Evolutionary conservation across 2,113 vertebrate genomes (phyloP).

Genomic region (Cryptomyrus ogoouensis): DNA sequence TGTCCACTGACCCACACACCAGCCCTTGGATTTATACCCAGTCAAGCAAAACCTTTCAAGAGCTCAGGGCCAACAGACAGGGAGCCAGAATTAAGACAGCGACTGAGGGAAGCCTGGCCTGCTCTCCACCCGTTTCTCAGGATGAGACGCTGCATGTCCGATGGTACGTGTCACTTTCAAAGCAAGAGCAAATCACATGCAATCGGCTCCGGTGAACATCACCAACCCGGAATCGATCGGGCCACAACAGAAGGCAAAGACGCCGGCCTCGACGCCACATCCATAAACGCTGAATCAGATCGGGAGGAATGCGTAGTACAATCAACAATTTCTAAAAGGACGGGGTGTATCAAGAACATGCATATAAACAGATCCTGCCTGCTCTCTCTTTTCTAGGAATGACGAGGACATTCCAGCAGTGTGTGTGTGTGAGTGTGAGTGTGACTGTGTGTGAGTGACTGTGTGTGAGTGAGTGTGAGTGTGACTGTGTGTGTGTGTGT

Average conservation of each 20-base stretch:
- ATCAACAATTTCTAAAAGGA: not conserved
- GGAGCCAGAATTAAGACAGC: not conserved
- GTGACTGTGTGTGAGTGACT: not conserved
- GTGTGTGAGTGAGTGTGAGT: not conserved
- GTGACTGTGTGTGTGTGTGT: not conserved
- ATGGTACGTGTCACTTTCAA: not conserved
- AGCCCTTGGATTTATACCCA: not conserved
- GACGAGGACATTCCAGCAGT: slow-evolving; percentile 7
- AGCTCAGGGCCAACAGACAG: not conserved
- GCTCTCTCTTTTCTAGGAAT: not conserved
- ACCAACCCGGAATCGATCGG: not conserved
- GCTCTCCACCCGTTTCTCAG: not conserved
- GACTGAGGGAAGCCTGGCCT: not conserved
- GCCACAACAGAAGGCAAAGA: not conserved
- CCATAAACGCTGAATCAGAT: not conserved
- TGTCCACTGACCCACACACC: not conserved
- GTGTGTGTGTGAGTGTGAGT: not conserved
- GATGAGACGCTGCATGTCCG: not conserved
- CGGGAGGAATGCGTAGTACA: slow-evolving; percentile 15
- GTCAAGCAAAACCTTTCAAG: not conserved
- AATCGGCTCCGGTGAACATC: not conserved
- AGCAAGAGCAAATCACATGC: not conserved
- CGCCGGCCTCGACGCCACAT: too few species aligned
- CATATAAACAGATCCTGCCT: not conserved
- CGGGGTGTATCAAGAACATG: not conserved